Conservation (phyloP, 2,888 invertebrate species). For the Alentia gelatinosa region DNA sequence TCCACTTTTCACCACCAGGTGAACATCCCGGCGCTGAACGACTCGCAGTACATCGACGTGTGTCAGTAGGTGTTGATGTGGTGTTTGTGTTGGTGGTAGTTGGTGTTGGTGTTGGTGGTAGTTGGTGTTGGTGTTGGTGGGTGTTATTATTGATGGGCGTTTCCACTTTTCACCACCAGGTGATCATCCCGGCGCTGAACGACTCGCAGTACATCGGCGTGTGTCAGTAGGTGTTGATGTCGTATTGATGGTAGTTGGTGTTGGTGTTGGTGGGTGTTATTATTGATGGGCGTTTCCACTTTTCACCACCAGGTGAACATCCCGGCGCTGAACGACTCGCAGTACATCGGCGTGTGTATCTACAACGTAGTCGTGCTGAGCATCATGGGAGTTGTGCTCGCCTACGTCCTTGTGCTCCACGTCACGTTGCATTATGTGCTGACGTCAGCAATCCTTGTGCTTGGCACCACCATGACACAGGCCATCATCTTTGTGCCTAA, state of each 20-base stretch:
- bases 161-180: conserved; percentile 56
- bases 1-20: conserved; percentile 57
- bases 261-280: too few relatives aligned
- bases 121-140: too few relatives aligned
- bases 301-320: conserved; percentile 61
- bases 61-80: too few relatives aligned
- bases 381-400: conserved; percentile 60
- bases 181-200: conserved; percentile 66
- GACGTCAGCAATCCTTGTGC: conserved; percentile 55
- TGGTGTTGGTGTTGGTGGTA: too few relatives aligned
- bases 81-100: too few relatives aligned
- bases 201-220: conserved; percentile 67
- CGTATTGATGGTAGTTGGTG: too few relatives aligned
- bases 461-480: conserved; percentile 61
- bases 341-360: conserved; percentile 67
- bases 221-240: too few relatives aligned
- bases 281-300: background rate
- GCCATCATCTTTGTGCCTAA: conserved; percentile 62
- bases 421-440: conserved; percentile 57
- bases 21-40: conserved; percentile 65
- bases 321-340: conserved; percentile 67
- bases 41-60: conserved; percentile 66
- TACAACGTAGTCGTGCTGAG: conserved; percentile 62
- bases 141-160: background rate
- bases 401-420: conserved; percentile 57